A percentile compares a stretch with the other conserved stretches of the same genome.
These are phyloP conservation scores for Tetramorium parvispinum DNA, from an alignment of 1,140 invertebrate genomes.

Conservation along the genomic window DNA sequence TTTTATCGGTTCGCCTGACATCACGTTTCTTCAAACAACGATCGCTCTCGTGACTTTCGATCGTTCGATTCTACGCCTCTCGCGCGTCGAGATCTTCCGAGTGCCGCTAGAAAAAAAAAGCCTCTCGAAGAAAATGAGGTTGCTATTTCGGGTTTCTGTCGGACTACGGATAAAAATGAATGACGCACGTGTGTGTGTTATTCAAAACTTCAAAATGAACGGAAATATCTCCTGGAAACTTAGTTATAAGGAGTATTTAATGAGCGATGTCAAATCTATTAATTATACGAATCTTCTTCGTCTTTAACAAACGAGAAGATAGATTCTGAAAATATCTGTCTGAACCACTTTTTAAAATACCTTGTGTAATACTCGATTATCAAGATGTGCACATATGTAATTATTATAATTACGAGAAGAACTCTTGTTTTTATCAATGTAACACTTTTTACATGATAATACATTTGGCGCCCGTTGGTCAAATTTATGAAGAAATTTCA, in stretches of 20 bases:
- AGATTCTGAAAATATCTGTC: not conserved
- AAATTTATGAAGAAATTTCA: slow-evolving; percentile 15
- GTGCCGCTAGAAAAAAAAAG: not conserved
- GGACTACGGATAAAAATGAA: not conserved
- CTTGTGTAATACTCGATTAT: not conserved
- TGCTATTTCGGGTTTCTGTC: not conserved
- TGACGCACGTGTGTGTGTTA: not conserved
- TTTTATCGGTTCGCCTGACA: slow-evolving; percentile 49
- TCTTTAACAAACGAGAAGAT: not conserved
- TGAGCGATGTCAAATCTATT: not conserved
- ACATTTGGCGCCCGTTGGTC: not conserved
- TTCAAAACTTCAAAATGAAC: not conserved
- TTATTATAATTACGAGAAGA: not conserved
- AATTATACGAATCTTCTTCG: not conserved
- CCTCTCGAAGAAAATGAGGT: slow-evolving; percentile 14
- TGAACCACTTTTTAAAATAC: not conserved
- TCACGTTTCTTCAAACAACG: slow-evolving; percentile 54
- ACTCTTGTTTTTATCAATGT: not conserved
- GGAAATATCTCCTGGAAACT: not conserved
- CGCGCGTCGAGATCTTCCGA: not conserved
- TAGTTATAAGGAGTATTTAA: not conserved
- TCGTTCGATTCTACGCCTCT: slow-evolving; percentile 31
- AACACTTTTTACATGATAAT: not conserved
- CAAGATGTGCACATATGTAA: not conserved
- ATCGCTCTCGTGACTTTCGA: slow-evolving; percentile 44